Conservation (phyloP, 1,140 invertebrate species). For the Eurosta solidaginis region DNA sequence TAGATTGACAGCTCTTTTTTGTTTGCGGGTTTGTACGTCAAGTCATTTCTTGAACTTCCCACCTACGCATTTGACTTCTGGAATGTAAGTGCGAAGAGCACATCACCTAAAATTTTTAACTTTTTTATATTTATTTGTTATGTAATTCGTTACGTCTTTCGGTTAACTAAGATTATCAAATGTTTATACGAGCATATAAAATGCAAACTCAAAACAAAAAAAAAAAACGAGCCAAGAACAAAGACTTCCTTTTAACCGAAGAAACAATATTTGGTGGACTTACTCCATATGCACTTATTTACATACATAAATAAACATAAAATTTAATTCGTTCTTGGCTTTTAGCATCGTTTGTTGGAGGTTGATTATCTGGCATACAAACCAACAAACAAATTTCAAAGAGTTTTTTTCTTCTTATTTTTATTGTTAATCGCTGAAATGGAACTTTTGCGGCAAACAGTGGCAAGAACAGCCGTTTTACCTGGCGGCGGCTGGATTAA, state of each 20-base stretch:
- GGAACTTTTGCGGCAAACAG: not conserved
- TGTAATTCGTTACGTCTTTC: not conserved
- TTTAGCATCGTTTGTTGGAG: not conserved
- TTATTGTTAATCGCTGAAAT: slow-evolving; percentile 11
- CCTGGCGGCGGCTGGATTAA: not conserved
- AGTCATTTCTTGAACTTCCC: not conserved
- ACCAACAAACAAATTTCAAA: slow-evolving; percentile 10
- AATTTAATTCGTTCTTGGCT: slow-evolving; percentile 1
- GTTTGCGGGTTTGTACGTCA: too few relatives aligned
- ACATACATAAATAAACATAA: slow-evolving; percentile 8
- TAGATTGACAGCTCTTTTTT: not conserved
- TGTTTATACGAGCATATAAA: slow-evolving; percentile 2
- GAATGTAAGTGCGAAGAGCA: not conserved
- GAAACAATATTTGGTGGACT: not conserved
- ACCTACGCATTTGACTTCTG: slow-evolving; percentile 1
- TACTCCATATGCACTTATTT: not conserved
- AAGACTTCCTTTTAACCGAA: not conserved
- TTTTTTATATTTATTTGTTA: not conserved
- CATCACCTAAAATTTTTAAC: not conserved
- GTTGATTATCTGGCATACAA: not conserved
- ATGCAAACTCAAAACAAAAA: slow-evolving; percentile 13
- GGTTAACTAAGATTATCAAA: slow-evolving; percentile 22
- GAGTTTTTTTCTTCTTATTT: not conserved
- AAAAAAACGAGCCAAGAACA: not conserved
- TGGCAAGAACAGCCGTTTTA: slow-evolving; percentile 10